Percentiles rank a stretch among this genome's conserved stretches.
Conservation (phyloP, 1,140 invertebrate genomes). For the Drosophila mayri region DNA sequence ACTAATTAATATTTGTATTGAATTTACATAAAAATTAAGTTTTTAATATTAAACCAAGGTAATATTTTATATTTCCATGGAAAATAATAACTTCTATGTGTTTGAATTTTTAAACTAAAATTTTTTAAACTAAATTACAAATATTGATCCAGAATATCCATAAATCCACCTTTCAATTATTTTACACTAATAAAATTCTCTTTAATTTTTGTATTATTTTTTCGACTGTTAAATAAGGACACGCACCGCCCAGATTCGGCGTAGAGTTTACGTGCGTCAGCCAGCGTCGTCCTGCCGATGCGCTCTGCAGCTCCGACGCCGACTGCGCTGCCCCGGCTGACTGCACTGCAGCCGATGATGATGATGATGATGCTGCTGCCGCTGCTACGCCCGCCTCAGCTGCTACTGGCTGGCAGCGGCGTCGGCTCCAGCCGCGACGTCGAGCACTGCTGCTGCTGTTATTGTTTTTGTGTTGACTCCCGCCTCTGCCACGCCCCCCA, state of each 20-base stretch:
- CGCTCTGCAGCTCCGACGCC: conserved; percentile 18
- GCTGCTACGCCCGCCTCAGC: conserved; percentile 4
- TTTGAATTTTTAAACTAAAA: too few relatives aligned
- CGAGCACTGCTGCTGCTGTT: conserved; percentile 18
- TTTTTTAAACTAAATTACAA: too few relatives aligned
- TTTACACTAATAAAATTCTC: neutral
- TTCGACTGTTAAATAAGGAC: conserved; percentile 2
- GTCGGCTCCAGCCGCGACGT: conserved; percentile 53
- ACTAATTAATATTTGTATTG: too few relatives aligned
- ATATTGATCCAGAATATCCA: neutral
- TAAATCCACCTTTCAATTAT: neutral
- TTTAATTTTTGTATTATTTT: neutral
- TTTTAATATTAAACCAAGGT: too few relatives aligned
- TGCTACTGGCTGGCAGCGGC: conserved; percentile 21
- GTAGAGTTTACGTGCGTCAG: conserved; percentile 75
- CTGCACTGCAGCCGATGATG: conserved; percentile 5
- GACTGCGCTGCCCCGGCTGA: neutral
- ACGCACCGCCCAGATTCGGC: conserved; percentile 78
- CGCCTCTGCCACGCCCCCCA: conserved; percentile 2
- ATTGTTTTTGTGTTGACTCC: conserved; percentile 2
- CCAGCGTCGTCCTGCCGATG: conserved; percentile 28
- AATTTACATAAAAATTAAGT: too few relatives aligned
- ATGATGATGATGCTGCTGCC: conserved; percentile 5
- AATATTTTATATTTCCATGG: too few relatives aligned
- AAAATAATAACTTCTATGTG: too few relatives aligned